Evolutionary conservation across 2,888 invertebrate genomes (phyloP), one percentile per base, ranked within the genome.

Genomic region (Nudaria mundana): DNA sequence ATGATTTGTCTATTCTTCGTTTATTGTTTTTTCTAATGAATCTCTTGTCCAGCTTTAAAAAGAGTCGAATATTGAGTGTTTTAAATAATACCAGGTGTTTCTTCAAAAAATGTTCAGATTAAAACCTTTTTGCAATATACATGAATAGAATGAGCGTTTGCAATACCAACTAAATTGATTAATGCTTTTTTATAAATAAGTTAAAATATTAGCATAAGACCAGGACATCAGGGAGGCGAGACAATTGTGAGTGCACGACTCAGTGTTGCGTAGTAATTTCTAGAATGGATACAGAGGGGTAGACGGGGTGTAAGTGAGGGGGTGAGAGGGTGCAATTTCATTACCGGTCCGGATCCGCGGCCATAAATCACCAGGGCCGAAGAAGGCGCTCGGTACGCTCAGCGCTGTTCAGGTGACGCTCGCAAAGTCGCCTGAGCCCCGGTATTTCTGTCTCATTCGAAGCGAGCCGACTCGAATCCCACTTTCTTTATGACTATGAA

Each of bases 331-430:
- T 87, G 87, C 90, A 86, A 87, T 86, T 83, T 89, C 86, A 84
- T 85, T 88, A 86, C 87, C 88, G 82, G 88, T 82, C 86, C 89
- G 89, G 88, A 89, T 90, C 84, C 83, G 76, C 73, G 81, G 69
- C 76, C 83, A 86, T 89, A 89, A 89, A 90, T 89, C 90, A 89
- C 88, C 84, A 81, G 77, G 80, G 76, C 90, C 90, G 89, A 90
- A 89, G 85, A 83, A 87, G 86, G 82, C 78, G 76, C 78, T 86
- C 49, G 55, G 50, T 52, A 37, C 48, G 56, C 86, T 84, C 85
- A 49, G 44, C 60, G 55, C 45, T 83, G 90, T 89, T 91, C 86
- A 83, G 89, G 89, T 88, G 88, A 84, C 85, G 90, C 86, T 87
- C 81, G 60, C 73, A 69, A 73, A 81, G 76, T 77, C 81, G 72